Conservation (phyloP, 2,888 invertebrate genomes). For the Conistra vaccinii region DNA sequence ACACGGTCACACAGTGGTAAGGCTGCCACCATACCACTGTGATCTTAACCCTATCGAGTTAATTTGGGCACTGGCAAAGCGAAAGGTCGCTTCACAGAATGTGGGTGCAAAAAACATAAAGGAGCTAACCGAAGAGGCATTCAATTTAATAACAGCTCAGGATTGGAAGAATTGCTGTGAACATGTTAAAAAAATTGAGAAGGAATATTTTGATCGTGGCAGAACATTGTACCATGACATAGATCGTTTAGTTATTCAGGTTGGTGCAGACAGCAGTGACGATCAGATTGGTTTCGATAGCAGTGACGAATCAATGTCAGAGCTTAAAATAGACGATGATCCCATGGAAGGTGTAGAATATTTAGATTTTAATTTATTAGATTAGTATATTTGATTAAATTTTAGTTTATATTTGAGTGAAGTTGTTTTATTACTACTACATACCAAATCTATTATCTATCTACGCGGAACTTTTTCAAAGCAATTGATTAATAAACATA, state of each 20-base stretch:
- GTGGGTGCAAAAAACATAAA: slow-evolving; percentile 1
- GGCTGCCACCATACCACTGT: not conserved
- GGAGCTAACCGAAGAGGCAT: slow-evolving; percentile 4
- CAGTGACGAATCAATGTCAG: slow-evolving; percentile 1
- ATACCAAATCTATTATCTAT: not conserved
- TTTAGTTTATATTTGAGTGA: not conserved
- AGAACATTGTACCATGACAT: slow-evolving; percentile 3
- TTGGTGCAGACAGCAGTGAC: slow-evolving; percentile 18
- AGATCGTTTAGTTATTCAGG: slow-evolving; percentile 3
- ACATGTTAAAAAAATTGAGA: not conserved
- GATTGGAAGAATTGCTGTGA: slow-evolving; percentile 9
- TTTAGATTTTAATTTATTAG: slow-evolving; percentile 7
- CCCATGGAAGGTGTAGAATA: not conserved
- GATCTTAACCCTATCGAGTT: slow-evolving; percentile 5
- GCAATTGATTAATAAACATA: not conserved
- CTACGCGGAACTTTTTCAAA: not conserved
- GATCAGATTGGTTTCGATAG: not conserved
- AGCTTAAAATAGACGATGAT: not conserved
- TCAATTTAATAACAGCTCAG: not conserved
- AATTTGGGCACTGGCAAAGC: slow-evolving; percentile 4
- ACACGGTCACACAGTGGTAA: not conserved
- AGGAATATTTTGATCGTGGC: not conserved
- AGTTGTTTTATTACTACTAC: not conserved
- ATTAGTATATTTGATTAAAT: not conserved
- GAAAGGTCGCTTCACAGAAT: slow-evolving; percentile 12